A percentile compares a stretch with the other conserved stretches of the same genome.
Conservation (phyloP, 2,888 invertebrate species). For the Nezara viridula region DNA sequence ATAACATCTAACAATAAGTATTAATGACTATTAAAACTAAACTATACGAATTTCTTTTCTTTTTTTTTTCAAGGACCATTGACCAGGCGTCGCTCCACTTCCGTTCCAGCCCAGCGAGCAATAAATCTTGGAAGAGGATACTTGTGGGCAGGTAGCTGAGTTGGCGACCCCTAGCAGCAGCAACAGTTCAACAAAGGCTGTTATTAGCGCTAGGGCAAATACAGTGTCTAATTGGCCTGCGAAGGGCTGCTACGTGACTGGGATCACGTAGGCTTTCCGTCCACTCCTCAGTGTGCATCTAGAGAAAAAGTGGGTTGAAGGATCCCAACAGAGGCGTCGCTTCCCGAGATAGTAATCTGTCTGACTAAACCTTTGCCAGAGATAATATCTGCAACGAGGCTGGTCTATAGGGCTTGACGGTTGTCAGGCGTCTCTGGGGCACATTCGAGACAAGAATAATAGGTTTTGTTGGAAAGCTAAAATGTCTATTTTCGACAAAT, state of each 20-base stretch:
- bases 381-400: constrained; percentile 15
- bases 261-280: background rate
- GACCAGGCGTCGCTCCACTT: background rate
- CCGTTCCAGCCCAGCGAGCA: background rate
- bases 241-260: constrained; percentile 20
- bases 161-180: background rate
- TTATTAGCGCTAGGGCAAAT: constrained; percentile 29
- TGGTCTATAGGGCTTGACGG: background rate
- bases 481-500: background rate
- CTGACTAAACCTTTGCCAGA: background rate
- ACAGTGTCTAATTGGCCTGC: constrained; percentile 2
- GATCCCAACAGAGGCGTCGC: background rate
- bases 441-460: background rate
- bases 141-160: background rate
- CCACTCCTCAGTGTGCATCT: background rate
- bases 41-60: too few relatives aligned
- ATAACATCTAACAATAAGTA: too few relatives aligned
- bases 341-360: background rate
- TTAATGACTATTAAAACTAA: background rate
- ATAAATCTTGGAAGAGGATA: background rate
- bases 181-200: constrained; percentile 20
- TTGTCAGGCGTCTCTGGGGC: background rate
- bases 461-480: background rate
- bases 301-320: constrained; percentile 26
- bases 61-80: background rate